Evolutionary conservation across 1,140 invertebrate species (phyloP), one percentile per base, ranked within the genome.

Genomic region (Magallana ariakensis): DNA sequence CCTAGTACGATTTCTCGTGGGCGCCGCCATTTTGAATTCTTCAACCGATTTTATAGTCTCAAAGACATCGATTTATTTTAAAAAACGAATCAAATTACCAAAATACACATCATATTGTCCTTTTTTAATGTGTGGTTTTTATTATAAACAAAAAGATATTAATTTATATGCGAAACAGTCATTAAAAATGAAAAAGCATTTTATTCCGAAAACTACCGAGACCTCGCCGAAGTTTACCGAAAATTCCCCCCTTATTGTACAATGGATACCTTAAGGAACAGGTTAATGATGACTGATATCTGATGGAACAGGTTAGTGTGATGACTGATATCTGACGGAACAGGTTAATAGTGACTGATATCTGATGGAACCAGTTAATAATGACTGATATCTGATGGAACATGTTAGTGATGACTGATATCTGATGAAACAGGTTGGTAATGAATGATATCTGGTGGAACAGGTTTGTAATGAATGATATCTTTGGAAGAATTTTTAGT

Each of bases 151-250:
- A 7, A 16, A 54, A 15, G 15, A 54, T 53, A 19, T 8, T 8
- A 8, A 81, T 53, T 54, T 16, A 4, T 3, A 54, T 33, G 33
- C 53, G 16, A 46, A 15, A 53, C 53, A 53, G 0, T 53, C 26
- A 55, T 16, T 16, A 11, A 33, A 55, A 54, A 2, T 81, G 80
- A 53, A 81, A 81, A 16, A 16, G 33, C 26, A 81, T 81, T 53
- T 81, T 81, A 54, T 81, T 46, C 13, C 33, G n/a, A n/a, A 81
- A 11, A 81, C 15, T 81, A 46, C 80, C 80, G 33, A 81, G 33
- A 81, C 15, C 46, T 4, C 0, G 0, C 11, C 33, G 80, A 55
- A 53, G 54, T 16, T 53, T 54, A 80, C 75, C 75, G 75, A 80
- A 16, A 80, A 54, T 54, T 10, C 0, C 7, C 8, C 0, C 26